phyloP scores from a whole-genome alignment of 2,113 vertebrate genomes.

The Paramormyrops kingsleyae region DNA sequence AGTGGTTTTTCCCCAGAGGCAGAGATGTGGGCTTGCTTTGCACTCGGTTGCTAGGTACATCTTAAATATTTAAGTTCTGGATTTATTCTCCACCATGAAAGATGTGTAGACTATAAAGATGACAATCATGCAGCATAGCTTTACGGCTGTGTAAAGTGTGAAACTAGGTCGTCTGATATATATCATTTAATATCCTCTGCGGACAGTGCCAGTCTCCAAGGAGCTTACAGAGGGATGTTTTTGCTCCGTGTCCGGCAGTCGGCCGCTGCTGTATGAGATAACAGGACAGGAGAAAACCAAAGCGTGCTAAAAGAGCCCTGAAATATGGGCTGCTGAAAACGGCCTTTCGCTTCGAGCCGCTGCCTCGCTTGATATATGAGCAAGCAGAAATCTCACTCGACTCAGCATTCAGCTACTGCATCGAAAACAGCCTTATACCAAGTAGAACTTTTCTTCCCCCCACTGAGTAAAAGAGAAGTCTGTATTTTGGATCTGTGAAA shows the following conservation, averaged over 20 bases:
- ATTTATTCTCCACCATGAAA: constrained; percentile 35
- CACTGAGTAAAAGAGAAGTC: neutral
- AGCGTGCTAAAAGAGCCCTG: neutral
- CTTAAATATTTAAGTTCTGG: constrained; percentile 25
- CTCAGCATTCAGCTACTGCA: neutral
- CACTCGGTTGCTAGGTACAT: constrained; percentile 9
- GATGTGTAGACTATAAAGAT: constrained; percentile 38
- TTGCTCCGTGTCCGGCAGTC: constrained; percentile 28
- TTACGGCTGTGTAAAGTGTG: constrained; percentile 30
- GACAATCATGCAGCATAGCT: constrained; percentile 34
- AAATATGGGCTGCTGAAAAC: constrained; percentile 4
- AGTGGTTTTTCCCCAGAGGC: neutral
- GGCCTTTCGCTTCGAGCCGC: neutral
- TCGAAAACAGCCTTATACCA: neutral
- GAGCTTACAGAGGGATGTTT: constrained; percentile 22
- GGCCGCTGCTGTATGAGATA: neutral
- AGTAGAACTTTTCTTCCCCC: neutral
- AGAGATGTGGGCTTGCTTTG: neutral
- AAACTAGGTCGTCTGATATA: constrained; percentile 13
- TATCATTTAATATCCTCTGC: constrained; percentile 42
- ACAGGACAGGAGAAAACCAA: neutral
- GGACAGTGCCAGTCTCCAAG: constrained; percentile 20
- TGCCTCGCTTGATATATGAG: neutral
- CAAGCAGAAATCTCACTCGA: neutral
- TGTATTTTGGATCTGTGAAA: constrained; percentile 3